Evolutionary conservation across 2,797 vertebrate genomes (phyloP).

Genomic region (Telmatherina bonti): DNA sequence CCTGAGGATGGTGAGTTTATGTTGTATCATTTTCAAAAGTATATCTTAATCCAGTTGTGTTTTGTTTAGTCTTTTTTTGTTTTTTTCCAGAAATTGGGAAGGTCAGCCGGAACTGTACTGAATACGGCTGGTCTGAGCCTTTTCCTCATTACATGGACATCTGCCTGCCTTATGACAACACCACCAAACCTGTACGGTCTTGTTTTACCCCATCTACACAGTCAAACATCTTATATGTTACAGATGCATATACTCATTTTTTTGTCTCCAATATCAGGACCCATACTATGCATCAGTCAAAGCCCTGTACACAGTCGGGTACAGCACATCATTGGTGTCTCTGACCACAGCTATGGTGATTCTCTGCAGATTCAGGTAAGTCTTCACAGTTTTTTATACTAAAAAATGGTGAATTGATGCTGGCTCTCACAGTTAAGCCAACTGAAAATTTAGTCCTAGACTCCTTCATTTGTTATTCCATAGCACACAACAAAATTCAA

Average conservation of each 20-base stretch:
- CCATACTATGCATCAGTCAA: conserved; percentile 93
- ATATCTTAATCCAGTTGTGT: accelerated
- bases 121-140: conserved; percentile 93
- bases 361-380: conserved; percentile 96
- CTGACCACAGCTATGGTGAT: conserved; percentile 98
- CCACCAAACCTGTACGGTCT: conserved; percentile 78
- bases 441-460: no score
- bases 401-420: neutral
- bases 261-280: conserved; percentile 80
- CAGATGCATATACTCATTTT: neutral
- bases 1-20: conserved; percentile 85
- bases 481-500: no score
- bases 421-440: neutral
- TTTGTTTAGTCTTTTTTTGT: neutral
- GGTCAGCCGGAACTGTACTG: conserved; percentile 94
- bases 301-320: conserved; percentile 96
- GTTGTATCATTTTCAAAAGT: neutral
- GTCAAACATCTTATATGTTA: neutral
- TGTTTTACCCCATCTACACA: neutral
- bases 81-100: conserved; percentile 82
- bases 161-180: conserved; percentile 87
- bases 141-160: conserved; percentile 94
- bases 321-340: conserved; percentile 96
- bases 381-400: neutral
- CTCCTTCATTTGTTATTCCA: no score